These are phyloP conservation scores for Geothlypis trichas DNA, from an alignment of 2,113 vertebrate genomes.

Conservation along the genomic window DNA sequence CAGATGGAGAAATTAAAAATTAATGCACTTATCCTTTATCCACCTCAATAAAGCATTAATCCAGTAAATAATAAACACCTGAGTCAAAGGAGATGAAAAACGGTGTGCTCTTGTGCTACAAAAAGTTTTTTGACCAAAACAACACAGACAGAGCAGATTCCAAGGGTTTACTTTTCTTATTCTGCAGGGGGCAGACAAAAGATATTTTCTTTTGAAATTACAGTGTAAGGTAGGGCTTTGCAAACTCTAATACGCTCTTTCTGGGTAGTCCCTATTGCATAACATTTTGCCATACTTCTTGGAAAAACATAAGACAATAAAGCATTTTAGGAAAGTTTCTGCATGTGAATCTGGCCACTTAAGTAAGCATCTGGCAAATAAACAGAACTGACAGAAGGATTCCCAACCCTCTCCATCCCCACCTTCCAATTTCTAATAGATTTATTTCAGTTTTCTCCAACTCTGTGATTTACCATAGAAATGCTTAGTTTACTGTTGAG, in stretches of 20 bases:
- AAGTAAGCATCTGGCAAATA: not conserved
- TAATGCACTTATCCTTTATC: not conserved
- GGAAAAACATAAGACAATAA: not conserved
- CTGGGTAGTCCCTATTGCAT: not conserved
- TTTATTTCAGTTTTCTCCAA: not conserved
- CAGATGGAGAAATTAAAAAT: not conserved
- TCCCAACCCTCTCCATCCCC: not conserved
- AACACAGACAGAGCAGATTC: not conserved
- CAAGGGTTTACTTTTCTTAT: not conserved
- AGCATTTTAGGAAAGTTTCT: not conserved
- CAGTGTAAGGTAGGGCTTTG: not conserved
- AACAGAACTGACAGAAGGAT: not conserved
- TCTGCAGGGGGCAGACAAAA: not conserved
- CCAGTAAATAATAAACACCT: not conserved
- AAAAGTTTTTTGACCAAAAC: not conserved
- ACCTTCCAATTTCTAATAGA: not conserved
- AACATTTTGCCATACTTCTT: not conserved
- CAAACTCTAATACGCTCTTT: not conserved
- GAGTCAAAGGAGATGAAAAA: not conserved
- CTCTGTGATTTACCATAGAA: not conserved
- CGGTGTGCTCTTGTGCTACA: rapidly evolving
- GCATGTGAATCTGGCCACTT: not conserved
- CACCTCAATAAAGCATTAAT: not conserved
- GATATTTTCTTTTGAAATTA: not conserved
- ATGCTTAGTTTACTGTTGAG: not conserved